Percentiles rank a stretch among this genome's conserved stretches.
phyloP scores from a whole-genome alignment of 2,113 vertebrate genomes.

The Misgurnus mizolepis region DNA sequence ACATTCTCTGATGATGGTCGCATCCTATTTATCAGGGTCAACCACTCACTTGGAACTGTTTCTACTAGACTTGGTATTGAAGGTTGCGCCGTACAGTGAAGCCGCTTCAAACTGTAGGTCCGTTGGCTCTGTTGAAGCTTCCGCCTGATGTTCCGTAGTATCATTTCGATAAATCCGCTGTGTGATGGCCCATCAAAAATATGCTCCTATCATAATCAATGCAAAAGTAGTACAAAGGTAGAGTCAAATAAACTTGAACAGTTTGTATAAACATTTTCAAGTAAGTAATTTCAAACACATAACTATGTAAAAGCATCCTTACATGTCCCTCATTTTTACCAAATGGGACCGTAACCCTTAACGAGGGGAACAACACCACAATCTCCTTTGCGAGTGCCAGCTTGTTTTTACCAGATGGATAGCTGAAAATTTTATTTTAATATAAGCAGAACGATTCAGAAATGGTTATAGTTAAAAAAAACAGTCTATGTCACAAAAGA shows the following conservation, averaged over 20 bases:
- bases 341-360: neutral
- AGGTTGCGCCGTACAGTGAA: no score
- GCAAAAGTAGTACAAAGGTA: neutral
- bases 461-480: no score
- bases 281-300: neutral
- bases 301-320: neutral
- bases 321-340: constrained; percentile 5
- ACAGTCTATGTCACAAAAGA: no score
- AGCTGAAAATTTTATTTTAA: neutral
- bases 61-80: no score
- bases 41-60: no score
- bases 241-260: neutral
- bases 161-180: no score
- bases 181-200: neutral
- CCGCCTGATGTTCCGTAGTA: no score
- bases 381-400: constrained; percentile 12
- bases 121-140: no score
- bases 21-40: no score
- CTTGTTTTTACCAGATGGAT: constrained; percentile 13
- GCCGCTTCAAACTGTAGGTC: no score
- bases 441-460: no score
- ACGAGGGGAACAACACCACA: neutral
- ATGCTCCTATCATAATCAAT: neutral
- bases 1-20: no score
- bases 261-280: neutral